Evolutionary conservation across 2,113 vertebrate genomes (phyloP), one percentile per base, ranked within the genome.

Genomic region (Urocitellus parryii): DNA sequence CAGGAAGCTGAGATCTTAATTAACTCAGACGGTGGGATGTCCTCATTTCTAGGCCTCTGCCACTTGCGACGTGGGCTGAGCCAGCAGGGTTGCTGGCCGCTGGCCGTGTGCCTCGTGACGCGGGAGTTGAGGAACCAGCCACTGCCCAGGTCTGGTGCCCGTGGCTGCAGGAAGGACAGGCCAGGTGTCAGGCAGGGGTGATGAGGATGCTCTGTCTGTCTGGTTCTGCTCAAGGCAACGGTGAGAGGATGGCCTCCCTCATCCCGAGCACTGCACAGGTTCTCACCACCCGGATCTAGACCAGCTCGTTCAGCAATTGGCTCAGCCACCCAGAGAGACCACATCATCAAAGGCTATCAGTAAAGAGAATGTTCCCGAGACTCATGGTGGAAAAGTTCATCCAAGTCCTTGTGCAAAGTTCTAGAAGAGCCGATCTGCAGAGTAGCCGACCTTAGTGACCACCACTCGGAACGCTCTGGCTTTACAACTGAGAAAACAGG

Each of bases 1-100:
- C 34, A 34, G 29, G 89, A 88, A 39, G 37, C 61, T 96, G 89
- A 93, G 77, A 85, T 95, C 89, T 88, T 90, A 84, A 81, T 90
- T 65, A 94, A 84, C 76, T 79, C 56, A 94, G 80, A 68, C 1
- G 67, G 51, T 48, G 13, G 13, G 73, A 34, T 24, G 20, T 70
- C 73, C 51, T 61, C n/a, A 22, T 77, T 81, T 88, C 81, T 79
- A 80, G 80, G 53, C 16, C 56, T 90, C 82, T 85, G 56, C 42
- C 25, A 42, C 32, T 48, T 81, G 17, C 20, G 63, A 37, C 53
- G 17, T 58, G 94, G 24, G 32, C n/a, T 3, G 72, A 74, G 14
- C 32, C 63, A 25, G 53, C 86, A 78, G 48, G 34, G 45, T 27
- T 39, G 39, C 63, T 83, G 79, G 70, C 84, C 39, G 39, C 63